Evolutionary conservation across 2,888 invertebrate species (phyloP).

Genomic region (Sinohyriopsis cumingii): DNA sequence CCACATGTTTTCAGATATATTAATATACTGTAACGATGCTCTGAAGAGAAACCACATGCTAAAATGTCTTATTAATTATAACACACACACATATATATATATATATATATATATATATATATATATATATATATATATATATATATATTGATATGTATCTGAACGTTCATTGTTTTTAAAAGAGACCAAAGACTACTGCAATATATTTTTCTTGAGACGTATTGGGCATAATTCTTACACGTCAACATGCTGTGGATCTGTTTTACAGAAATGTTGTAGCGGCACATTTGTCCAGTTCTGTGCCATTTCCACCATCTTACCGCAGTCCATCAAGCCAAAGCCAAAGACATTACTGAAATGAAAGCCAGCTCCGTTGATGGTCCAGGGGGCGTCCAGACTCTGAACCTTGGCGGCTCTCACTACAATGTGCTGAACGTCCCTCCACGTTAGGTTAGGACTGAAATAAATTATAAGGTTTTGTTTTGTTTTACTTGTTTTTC

Average conservation of each 20-base stretch:
- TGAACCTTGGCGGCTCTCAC: slow-evolving; percentile 64
- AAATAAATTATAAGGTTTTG: slow-evolving; percentile 5
- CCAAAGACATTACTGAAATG: slow-evolving; percentile 68
- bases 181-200: no score
- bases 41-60: no score
- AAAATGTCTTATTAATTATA: no score
- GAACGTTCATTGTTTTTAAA: no score
- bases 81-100: no score
- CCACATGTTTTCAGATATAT: no score
- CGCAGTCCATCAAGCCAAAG: slow-evolving; percentile 69
- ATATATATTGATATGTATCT: no score
- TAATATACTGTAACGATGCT: no score
- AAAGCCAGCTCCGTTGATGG: slow-evolving; percentile 67
- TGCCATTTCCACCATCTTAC: slow-evolving; percentile 67
- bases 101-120: no score
- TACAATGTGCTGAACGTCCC: slow-evolving; percentile 70
- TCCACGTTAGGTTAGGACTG: slow-evolving; percentile 68
- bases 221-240: slow-evolving; percentile 26
- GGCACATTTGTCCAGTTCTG: slow-evolving; percentile 67
- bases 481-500: no score
- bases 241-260: slow-evolving; percentile 21
- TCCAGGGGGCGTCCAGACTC: slow-evolving; percentile 74
- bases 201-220: no score
- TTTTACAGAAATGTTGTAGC: slow-evolving; percentile 66
- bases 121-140: no score